Percentiles rank a stretch among this genome's conserved stretches.
phyloP scores from a whole-genome alignment of 2,113 vertebrate genomes.

The Nematolebias whitei region DNA sequence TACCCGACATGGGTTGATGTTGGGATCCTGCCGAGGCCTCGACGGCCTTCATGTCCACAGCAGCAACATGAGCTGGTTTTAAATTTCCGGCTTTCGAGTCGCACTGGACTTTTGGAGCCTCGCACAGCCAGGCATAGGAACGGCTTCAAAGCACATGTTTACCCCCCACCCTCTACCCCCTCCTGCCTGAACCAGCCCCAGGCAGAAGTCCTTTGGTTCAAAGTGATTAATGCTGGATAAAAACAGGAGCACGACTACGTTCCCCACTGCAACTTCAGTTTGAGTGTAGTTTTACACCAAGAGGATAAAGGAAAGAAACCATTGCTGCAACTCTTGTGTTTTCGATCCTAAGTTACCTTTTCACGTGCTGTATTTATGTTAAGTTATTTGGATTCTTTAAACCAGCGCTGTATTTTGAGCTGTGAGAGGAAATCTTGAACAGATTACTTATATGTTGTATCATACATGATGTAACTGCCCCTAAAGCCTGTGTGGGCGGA shows the following conservation, averaged over 20 bases:
- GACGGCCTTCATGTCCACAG: slow-evolving; percentile 27
- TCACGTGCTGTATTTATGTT: slow-evolving; percentile 66
- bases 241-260: slow-evolving; percentile 8
- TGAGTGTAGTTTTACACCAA: background rate
- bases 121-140: slow-evolving; percentile 9
- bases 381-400: slow-evolving; percentile 67
- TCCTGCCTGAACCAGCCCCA: slow-evolving; percentile 25
- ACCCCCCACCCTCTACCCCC: slow-evolving; percentile 22
- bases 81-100: slow-evolving; percentile 32
- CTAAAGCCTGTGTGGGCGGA: slow-evolving; percentile 22
- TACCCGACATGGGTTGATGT: slow-evolving; percentile 24
- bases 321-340: slow-evolving; percentile 5
- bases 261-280: background rate
- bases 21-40: slow-evolving; percentile 39
- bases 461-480: slow-evolving; percentile 48
- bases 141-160: slow-evolving; percentile 62
- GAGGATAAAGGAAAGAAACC: no score
- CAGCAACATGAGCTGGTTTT: slow-evolving; percentile 39
- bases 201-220: slow-evolving; percentile 41
- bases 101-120: slow-evolving; percentile 28
- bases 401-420: slow-evolving; percentile 42
- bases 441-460: slow-evolving; percentile 46
- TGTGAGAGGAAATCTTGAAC: slow-evolving; percentile 17
- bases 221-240: slow-evolving; percentile 38
- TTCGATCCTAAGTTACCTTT: slow-evolving; percentile 61